Percentiles rank a stretch among this genome's conserved stretches.
Evolutionary conservation across 2,888 invertebrate species (phyloP).

Genomic region (Drosophila atripex): DNA sequence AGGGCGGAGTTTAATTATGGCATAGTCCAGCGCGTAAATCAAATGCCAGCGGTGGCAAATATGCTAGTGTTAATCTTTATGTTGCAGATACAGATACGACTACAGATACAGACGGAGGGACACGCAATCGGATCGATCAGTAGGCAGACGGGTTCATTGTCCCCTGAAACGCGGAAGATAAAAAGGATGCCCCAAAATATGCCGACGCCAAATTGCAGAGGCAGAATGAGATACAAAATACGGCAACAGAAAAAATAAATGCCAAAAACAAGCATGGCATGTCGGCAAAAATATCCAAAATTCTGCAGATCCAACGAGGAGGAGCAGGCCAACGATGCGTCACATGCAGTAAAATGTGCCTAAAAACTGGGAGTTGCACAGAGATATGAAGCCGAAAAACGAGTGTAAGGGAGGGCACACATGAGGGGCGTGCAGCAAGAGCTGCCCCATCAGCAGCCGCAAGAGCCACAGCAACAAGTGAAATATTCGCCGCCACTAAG

Average conservation of each 20-base stretch:
- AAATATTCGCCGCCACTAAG: conserved; percentile 45
- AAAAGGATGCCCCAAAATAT: conserved; percentile 76
- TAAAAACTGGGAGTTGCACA: conserved; percentile 50
- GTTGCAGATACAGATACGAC: conserved; percentile 24
- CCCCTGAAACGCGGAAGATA: conserved; percentile 77
- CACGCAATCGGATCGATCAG: conserved; percentile 65
- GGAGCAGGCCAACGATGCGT: conserved; percentile 58
- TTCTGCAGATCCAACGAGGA: conserved; percentile 47
- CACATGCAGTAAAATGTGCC: conserved; percentile 73
- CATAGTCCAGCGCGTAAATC: conserved; percentile 55
- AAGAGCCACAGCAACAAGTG: conserved; percentile 64
- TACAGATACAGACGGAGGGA: conserved; percentile 8
- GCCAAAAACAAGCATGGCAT: conserved; percentile 28
- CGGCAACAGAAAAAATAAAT: conserved; percentile 20
- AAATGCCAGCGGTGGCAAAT: conserved; percentile 64
- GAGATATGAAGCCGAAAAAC: conserved; percentile 12
- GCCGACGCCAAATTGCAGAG: conserved; percentile 67
- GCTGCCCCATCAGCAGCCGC: conserved; percentile 16
- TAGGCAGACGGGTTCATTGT: conserved; percentile 57
- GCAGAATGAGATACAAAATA: conserved; percentile 46
- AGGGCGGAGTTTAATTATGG: conserved; percentile 66
- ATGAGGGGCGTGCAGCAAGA: conserved; percentile 11
- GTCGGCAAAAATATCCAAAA: conserved; percentile 72
- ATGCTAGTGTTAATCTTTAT: conserved; percentile 57
- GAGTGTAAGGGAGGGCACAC: conserved; percentile 14